Conservation (phyloP, 1,140 invertebrate genomes). For the Drosophila parvula region DNA sequence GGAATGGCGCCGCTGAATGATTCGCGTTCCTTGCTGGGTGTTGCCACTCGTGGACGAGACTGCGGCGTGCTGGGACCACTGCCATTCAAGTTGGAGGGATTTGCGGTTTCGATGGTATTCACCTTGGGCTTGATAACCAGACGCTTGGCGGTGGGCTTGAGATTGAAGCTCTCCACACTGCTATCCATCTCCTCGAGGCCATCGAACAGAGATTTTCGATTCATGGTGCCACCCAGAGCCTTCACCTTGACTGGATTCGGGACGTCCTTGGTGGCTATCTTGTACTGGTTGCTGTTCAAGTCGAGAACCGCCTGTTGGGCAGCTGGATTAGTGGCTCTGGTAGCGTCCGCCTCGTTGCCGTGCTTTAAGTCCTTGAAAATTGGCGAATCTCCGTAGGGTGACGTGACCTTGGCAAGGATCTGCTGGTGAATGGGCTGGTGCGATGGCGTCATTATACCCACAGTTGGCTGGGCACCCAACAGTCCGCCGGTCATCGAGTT, state of each 20-base stretch:
- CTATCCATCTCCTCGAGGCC: constrained; percentile 89
- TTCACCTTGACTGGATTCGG: constrained; percentile 87
- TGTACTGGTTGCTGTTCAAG: constrained; percentile 85
- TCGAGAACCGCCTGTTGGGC: constrained; percentile 87
- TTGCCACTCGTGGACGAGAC: constrained; percentile 16
- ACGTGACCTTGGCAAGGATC: constrained; percentile 88
- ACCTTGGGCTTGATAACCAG: constrained; percentile 85
- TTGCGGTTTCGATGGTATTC: constrained; percentile 11
- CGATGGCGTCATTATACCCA: constrained; percentile 57
- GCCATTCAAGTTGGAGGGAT: constrained; percentile 3
- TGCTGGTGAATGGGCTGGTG: constrained; percentile 87
- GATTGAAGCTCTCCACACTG: constrained; percentile 86
- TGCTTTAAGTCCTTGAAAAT: constrained; percentile 89
- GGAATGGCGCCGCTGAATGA: constrained; percentile 61
- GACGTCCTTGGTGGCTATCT: constrained; percentile 87
- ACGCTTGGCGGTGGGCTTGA: constrained; percentile 87
- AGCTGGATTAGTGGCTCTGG: constrained; percentile 90
- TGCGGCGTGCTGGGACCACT: constrained; percentile 25
- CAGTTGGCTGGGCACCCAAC: constrained; percentile 37
- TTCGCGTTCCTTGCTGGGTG: constrained; percentile 44
- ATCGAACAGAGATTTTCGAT: constrained; percentile 89
- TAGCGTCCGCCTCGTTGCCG: constrained; percentile 87
- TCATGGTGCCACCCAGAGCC: constrained; percentile 85
- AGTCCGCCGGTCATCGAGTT: constrained; percentile 50
- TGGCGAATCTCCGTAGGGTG: constrained; percentile 92